A percentile compares a stretch with the other conserved stretches of the same genome.
phyloP scores from a whole-genome alignment of 64 coral and sea anemone species.

The Stichodactyla mertensii region DNA sequence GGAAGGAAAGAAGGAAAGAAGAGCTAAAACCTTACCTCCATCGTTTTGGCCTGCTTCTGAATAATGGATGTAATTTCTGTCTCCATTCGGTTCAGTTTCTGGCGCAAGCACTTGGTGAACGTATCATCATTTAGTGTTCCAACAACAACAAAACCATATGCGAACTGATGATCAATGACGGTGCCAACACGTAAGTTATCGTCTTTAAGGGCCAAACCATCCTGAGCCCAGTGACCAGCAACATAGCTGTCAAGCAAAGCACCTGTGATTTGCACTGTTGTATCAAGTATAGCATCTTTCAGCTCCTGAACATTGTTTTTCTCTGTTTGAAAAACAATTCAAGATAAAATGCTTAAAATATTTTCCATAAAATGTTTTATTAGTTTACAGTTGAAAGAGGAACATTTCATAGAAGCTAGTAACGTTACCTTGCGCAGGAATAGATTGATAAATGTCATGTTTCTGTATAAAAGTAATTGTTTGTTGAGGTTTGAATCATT shows the following conservation, averaged over 20 bases:
- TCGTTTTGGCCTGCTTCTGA: slow-evolving; percentile 72
- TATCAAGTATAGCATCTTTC: slow-evolving; percentile 48
- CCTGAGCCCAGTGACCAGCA: slow-evolving; percentile 88
- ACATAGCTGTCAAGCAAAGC: slow-evolving; percentile 92
- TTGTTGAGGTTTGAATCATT: neutral
- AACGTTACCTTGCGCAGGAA: too few species aligned
- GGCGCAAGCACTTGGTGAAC: slow-evolving; percentile 83
- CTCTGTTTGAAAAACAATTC: slow-evolving; percentile 24
- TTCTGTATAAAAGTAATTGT: too few species aligned
- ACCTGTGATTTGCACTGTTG: slow-evolving; percentile 26
- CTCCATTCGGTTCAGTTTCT: slow-evolving; percentile 98
- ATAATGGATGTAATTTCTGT: slow-evolving; percentile 91
- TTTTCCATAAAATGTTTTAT: too few species aligned
- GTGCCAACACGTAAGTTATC: slow-evolving; percentile 68
- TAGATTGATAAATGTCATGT: too few species aligned
- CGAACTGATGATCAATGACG: slow-evolving; percentile 97
- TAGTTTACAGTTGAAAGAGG: too few species aligned
- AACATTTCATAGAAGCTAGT: neutral
- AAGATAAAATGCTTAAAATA: too few species aligned
- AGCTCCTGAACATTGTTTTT: slow-evolving; percentile 47
- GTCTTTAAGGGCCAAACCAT: slow-evolving; percentile 21
- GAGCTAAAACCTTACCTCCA: slow-evolving; percentile 65
- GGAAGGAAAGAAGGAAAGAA: too few species aligned
- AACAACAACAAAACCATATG: slow-evolving; percentile 92
- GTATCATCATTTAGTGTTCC: slow-evolving; percentile 39